Evolutionary conservation across 2,113 vertebrate genomes (phyloP), one percentile per base, ranked within the genome.

Genomic region (Formicarius rufipectus): DNA sequence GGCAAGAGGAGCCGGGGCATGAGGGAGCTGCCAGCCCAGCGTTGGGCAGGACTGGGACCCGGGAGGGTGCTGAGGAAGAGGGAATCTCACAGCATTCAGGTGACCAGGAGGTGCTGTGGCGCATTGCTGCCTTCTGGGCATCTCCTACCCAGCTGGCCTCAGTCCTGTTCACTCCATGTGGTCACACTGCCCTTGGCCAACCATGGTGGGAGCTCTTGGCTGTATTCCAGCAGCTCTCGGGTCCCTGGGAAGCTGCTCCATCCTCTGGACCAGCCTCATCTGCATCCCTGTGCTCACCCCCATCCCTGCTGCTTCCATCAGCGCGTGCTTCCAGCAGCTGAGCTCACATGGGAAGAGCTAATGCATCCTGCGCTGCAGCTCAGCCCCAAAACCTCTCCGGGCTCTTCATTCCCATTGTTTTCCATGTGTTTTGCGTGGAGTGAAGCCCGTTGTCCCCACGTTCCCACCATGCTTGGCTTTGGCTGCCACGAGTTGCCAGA

Each of bases 101-200:
- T 44, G 20, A n/a, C 0, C 7, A 2, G 12, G 50, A 58, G 33
- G 12, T 60, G 45, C 52, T 35, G 22, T 0, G 2, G 42, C 37
- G 44, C 35, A 20, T 17, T 35, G 53, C 55, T 69, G 73, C 52
- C 55, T 6, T 13, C 52, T 16, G 60, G 56, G 71, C n/a, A 33
- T 47, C 58, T 35, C 63, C 66, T 66, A 37, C 45, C 35, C 39
- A 11, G 44, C 12, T 7, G 10, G 27, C 24, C 10, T 1, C 33
- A 6, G 4, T 7, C 15, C 59, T 12, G 72, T 1, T 10, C 0
- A 1, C 33, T 45, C 47, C n/a, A 1, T 13, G 6, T 2, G 59
- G 75, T 2, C 31, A 3, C 30, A 0, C 13, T 6, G 31, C 27
- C 58, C 64, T 13, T 4, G 50, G 45, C 52, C 0, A 4, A 33